These are phyloP conservation scores for Talpa occidentalis DNA, from an alignment of 2,113 vertebrate genomes.

Conservation along the genomic window DNA sequence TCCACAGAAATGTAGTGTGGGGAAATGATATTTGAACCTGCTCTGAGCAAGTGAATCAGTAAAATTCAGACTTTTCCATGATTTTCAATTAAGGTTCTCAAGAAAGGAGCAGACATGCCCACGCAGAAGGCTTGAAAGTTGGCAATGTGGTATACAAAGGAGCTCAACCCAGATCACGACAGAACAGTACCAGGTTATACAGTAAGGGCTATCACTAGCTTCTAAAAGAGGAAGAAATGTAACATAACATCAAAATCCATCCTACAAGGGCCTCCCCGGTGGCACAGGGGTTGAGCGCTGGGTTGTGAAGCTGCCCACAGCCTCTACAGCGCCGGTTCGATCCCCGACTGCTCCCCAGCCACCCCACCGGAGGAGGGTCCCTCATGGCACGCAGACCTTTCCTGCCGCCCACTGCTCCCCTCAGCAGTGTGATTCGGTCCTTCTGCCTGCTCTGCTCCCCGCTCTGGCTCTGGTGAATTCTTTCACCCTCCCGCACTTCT, in stretches of 20 bases:
- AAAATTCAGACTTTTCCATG: not conserved
- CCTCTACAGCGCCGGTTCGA: too few relatives aligned
- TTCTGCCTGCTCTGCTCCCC: too few relatives aligned
- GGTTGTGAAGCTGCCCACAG: too few relatives aligned
- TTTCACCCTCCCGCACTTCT: too few relatives aligned
- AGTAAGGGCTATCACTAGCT: not conserved
- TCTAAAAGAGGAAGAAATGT: not conserved
- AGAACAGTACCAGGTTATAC: not conserved
- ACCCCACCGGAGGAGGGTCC: too few relatives aligned
- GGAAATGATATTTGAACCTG: not conserved
- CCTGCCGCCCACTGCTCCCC: too few relatives aligned
- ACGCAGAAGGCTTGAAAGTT: not conserved
- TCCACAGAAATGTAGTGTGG: not conserved
- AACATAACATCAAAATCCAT: slow-evolving; percentile 37
- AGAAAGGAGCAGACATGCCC: not conserved
- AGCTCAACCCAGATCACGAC: not conserved
- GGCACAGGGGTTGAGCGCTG: too few relatives aligned
- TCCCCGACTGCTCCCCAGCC: too few relatives aligned
- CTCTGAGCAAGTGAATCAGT: not conserved
- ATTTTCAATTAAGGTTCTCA: slow-evolving; percentile 1
- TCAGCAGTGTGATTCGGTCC: too few relatives aligned
- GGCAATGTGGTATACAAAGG: not conserved
- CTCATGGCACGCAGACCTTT: too few relatives aligned
- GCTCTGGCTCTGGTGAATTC: too few relatives aligned
- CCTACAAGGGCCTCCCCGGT: not conserved